phyloP scores from a whole-genome alignment of 2,888 invertebrate genomes.

The Macaria notata region DNA sequence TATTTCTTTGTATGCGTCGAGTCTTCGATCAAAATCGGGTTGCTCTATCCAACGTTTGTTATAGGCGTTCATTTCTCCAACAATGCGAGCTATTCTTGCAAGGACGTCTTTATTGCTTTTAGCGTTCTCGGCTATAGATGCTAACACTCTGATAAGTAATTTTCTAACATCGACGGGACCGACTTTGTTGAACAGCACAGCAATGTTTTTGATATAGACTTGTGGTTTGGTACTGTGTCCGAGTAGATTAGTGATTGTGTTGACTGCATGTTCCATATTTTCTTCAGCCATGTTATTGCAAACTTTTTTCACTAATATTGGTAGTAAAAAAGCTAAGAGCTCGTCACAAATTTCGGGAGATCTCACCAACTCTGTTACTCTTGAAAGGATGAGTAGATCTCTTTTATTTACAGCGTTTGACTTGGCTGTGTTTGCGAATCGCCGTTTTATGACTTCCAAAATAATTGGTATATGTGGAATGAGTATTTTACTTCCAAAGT shows the following conservation, averaged over 20 bases:
- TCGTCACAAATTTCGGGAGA: slow-evolving; percentile 86
- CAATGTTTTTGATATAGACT: slow-evolving; percentile 85
- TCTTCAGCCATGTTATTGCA: slow-evolving; percentile 84
- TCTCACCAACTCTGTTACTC: slow-evolving; percentile 88
- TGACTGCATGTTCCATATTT: slow-evolving; percentile 86
- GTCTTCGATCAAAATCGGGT: slow-evolving; percentile 92
- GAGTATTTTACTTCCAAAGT: slow-evolving; percentile 88
- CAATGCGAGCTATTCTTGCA: slow-evolving; percentile 77
- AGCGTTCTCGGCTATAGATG: slow-evolving; percentile 79
- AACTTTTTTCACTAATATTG: slow-evolving; percentile 86
- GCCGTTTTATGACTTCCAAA: slow-evolving; percentile 85
- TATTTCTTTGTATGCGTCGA: slow-evolving; percentile 89
- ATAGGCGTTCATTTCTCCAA: slow-evolving; percentile 91
- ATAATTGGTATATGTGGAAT: slow-evolving; percentile 88
- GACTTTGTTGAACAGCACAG: slow-evolving; percentile 88
- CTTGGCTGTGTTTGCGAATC: slow-evolving; percentile 82
- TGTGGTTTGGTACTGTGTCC: slow-evolving; percentile 85
- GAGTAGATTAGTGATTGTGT: slow-evolving; percentile 88
- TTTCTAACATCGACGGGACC: slow-evolving; percentile 85
- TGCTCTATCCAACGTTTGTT: slow-evolving; percentile 95
- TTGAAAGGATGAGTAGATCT: slow-evolving; percentile 88
- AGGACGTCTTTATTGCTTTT: slow-evolving; percentile 63
- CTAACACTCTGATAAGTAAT: slow-evolving; percentile 84
- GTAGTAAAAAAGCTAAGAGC: slow-evolving; percentile 86
- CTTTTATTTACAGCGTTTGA: slow-evolving; percentile 84